Conservation (phyloP, 2,888 invertebrate genomes). For the Tenthredo notha region DNA sequence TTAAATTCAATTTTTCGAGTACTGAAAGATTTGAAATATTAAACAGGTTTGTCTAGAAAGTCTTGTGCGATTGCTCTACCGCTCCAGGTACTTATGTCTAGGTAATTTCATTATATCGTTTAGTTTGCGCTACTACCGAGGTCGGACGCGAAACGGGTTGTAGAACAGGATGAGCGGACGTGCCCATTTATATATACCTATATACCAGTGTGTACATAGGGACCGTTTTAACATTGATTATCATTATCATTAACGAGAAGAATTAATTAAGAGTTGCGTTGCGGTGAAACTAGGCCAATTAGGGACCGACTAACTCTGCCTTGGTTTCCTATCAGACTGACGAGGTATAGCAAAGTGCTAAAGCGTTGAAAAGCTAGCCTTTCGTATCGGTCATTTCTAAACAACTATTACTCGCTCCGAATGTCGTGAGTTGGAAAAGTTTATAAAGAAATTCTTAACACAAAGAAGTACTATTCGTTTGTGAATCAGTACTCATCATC, state of each 20-base stretch:
- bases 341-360: neutral
- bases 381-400: neutral
- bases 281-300: constrained; percentile 40
- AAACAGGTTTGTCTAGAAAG: constrained; percentile 68
- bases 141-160: constrained; percentile 8
- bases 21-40: constrained; percentile 78
- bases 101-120: constrained; percentile 26
- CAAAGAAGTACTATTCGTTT: neutral
- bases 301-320: neutral
- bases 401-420: neutral
- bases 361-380: neutral
- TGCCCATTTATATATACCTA: neutral
- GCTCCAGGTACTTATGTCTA: constrained; percentile 22
- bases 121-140: neutral
- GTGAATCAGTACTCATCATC: constrained; percentile 22
- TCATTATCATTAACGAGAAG: constrained; percentile 30
- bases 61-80: constrained; percentile 63
- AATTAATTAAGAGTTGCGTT: constrained; percentile 22
- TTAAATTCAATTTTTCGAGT: constrained; percentile 79
- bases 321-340: neutral
- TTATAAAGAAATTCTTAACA: neutral
- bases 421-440: neutral
- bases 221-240: constrained; percentile 15
- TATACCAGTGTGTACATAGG: neutral
- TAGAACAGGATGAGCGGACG: neutral